These are phyloP conservation scores for Manis crassicaudata DNA, from an alignment of 2,797 vertebrate species.

Conservation along the genomic window DNA sequence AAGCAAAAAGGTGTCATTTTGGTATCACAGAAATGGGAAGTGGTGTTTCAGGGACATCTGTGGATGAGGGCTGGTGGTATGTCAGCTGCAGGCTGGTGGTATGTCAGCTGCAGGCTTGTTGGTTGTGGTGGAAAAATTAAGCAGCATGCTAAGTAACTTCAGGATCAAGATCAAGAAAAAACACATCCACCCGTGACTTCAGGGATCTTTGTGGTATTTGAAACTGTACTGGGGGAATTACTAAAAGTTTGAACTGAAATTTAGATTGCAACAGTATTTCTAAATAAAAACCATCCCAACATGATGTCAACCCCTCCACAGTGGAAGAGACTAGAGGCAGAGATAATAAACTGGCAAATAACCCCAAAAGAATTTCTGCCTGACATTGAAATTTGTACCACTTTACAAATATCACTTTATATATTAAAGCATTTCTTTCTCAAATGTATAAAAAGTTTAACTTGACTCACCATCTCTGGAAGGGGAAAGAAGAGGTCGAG, in stretches of 20 bases:
- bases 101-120: neutral
- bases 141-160: constrained; percentile 23
- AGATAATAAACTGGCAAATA: neutral
- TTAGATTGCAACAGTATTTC: neutral
- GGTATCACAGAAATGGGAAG: neutral
- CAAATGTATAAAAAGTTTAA: neutral
- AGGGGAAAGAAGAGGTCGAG: neutral
- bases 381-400: neutral
- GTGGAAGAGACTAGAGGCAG: neutral
- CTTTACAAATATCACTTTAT: neutral
- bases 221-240: neutral
- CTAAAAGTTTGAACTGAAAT: neutral
- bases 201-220: neutral
- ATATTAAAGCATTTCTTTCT: neutral
- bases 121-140: constrained; percentile 9
- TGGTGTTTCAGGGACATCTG: neutral
- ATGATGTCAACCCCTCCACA: neutral
- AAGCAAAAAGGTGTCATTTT: neutral
- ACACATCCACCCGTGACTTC: neutral
- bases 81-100: neutral
- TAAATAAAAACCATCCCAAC: constrained; percentile 20
- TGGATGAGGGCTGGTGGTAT: neutral
- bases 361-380: neutral
- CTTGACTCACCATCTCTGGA: neutral
- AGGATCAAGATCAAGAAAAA: neutral